These are phyloP conservation scores for Amphipyra tragopoginis DNA, from an alignment of 2,888 invertebrate genomes.

Conservation along the genomic window DNA sequence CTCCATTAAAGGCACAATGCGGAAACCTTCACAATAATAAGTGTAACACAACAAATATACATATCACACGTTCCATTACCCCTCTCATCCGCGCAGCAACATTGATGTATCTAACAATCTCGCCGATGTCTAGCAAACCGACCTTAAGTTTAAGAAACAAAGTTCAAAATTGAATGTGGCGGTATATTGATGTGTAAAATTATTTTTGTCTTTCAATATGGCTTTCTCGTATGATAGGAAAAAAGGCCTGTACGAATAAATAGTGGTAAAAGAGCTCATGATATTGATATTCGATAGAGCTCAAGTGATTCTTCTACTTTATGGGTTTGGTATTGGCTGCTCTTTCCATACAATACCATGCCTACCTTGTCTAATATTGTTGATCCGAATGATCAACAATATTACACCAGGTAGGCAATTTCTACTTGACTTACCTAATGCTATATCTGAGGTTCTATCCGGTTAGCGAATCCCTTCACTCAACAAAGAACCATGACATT, in stretches of 20 bases:
- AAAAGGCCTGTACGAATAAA: slow-evolving; percentile 52
- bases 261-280: slow-evolving; percentile 41
- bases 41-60: slow-evolving; percentile 76
- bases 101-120: slow-evolving; percentile 19
- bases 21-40: slow-evolving; percentile 72
- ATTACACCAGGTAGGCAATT: too few relatives aligned
- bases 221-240: slow-evolving; percentile 51
- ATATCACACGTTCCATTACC: slow-evolving; percentile 82
- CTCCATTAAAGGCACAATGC: slow-evolving; percentile 70
- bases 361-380: too few relatives aligned
- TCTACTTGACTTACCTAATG: too few relatives aligned
- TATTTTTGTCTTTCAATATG: slow-evolving; percentile 44
- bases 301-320: slow-evolving; percentile 55
- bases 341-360: slow-evolving; percentile 21
- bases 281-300: slow-evolving; percentile 58
- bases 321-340: slow-evolving; percentile 25
- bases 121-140: slow-evolving; percentile 10
- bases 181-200: slow-evolving; percentile 32
- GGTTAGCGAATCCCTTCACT: too few relatives aligned
- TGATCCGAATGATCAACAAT: too few relatives aligned
- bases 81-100: slow-evolving; percentile 65
- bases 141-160: slow-evolving; percentile 22
- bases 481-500: too few relatives aligned
- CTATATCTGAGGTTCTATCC: too few relatives aligned
- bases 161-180: slow-evolving; percentile 38